Evolutionary conservation across 1,140 invertebrate genomes (phyloP), one percentile per base, ranked within the genome.

Genomic region (Euura saliciscinereae): DNA sequence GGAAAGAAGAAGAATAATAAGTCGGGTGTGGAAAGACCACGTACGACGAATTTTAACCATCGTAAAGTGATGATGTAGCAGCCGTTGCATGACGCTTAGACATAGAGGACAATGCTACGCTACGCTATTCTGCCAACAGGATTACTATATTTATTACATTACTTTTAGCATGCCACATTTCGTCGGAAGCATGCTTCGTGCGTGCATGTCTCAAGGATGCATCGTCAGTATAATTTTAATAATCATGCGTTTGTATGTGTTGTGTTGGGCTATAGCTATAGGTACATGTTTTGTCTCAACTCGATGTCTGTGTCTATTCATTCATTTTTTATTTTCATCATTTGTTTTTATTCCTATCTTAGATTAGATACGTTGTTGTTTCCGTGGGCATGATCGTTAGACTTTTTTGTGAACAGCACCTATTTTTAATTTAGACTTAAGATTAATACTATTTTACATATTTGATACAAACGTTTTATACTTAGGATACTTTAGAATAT

Each of bases 211-310:
- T 11, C 51, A 59, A 59, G 51, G 51, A 59, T 59, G 51, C 6
- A 59, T 59, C 51, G 51, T 59, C 51, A n/a, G 13, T 59, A 11
- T 59, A 59, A 59, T 59, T 3, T 59, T 11, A 3, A 11, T 59
- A n/a, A 11, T 59, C 51, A 6, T 59, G 10, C 10, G 8, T 59
- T 28, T 59, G 13, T 59, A 59, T n/a, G 51, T 59, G 51, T 59
- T 59, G 51, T 59, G 51, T 59, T 59, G 51, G 51, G 51, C 51
- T 59, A 59, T 28, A 59, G 51, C 51, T 59, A 59, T 59, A 59
- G 51, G 51, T 59, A 59, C 51, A 59, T 11, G 51, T 59, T 59
- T 59, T 59, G 51, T 59, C 51, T 59, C 8, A 59, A 59, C 13
- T 3, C 13, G 51, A 59, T 59, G 51, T 59, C 51, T 59, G 51